These are phyloP conservation scores for Myiagra hebetior DNA, from an alignment of 2,113 vertebrate genomes.

Conservation along the genomic window DNA sequence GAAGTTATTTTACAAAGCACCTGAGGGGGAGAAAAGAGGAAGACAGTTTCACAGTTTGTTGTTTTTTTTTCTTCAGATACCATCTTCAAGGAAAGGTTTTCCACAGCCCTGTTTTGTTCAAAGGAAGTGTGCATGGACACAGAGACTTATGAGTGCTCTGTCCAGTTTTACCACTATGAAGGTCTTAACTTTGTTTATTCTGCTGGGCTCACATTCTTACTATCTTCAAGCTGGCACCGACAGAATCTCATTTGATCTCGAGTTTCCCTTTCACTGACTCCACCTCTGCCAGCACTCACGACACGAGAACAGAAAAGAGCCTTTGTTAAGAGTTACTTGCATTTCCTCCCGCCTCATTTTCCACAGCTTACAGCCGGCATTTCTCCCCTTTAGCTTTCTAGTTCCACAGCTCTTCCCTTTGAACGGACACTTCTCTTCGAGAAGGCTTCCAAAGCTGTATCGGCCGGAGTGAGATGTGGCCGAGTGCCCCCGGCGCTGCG, in stretches of 20 bases:
- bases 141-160: background rate
- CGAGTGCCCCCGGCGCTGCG: accelerated
- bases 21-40: background rate
- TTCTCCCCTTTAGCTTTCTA: background rate
- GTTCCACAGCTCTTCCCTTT: background rate
- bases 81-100: background rate
- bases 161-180: background rate
- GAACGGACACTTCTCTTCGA: accelerated
- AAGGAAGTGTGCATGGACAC: background rate
- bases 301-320: background rate
- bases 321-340: background rate
- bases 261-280: background rate
- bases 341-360: background rate
- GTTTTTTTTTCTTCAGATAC: background rate
- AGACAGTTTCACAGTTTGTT: background rate
- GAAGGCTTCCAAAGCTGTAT: background rate
- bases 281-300: background rate
- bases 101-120: background rate
- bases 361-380: background rate
- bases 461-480: accelerated
- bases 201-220: background rate
- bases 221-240: background rate
- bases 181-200: background rate
- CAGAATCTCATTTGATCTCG: background rate
- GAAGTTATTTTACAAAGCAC: background rate